These are phyloP conservation scores for Phalacrocorax carbo DNA, from an alignment of 2,113 vertebrate species.

Conservation along the genomic window DNA sequence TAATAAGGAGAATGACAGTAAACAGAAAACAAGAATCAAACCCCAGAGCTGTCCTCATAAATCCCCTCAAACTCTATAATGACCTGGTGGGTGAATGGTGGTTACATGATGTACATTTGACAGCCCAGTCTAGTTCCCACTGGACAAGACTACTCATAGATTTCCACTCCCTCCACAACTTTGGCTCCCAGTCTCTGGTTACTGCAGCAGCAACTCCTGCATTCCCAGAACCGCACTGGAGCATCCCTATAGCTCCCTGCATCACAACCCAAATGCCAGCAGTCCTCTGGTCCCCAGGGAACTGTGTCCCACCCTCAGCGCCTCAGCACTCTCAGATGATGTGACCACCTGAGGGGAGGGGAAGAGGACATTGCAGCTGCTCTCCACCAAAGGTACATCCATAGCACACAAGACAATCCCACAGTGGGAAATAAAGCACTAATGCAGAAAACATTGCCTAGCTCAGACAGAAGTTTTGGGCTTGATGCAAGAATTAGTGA, in stretches of 20 bases:
- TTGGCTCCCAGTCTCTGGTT: neutral
- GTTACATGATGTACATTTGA: neutral
- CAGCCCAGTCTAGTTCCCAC: neutral
- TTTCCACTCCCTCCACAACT: neutral
- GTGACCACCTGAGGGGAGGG: neutral
- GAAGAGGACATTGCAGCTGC: neutral
- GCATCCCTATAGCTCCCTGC: neutral
- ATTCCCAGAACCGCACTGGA: fast-evolving
- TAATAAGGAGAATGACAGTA: neutral
- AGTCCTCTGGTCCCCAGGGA: neutral
- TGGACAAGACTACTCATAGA: neutral
- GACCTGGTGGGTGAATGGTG: fast-evolving
- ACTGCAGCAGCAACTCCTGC: neutral
- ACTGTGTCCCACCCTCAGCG: neutral
- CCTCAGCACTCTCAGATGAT: neutral
- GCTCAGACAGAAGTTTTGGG: neutral
- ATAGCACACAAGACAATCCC: neutral
- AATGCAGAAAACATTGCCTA: neutral
- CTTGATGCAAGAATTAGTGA: neutral
- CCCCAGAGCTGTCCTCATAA: neutral
- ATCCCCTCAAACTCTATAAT: neutral
- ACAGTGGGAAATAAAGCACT: neutral
- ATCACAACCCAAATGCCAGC: neutral
- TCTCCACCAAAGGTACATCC: neutral
- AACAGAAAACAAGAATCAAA: neutral